phyloP scores from a whole-genome alignment of 2,113 vertebrate genomes.

The Desmodus rotundus region DNA sequence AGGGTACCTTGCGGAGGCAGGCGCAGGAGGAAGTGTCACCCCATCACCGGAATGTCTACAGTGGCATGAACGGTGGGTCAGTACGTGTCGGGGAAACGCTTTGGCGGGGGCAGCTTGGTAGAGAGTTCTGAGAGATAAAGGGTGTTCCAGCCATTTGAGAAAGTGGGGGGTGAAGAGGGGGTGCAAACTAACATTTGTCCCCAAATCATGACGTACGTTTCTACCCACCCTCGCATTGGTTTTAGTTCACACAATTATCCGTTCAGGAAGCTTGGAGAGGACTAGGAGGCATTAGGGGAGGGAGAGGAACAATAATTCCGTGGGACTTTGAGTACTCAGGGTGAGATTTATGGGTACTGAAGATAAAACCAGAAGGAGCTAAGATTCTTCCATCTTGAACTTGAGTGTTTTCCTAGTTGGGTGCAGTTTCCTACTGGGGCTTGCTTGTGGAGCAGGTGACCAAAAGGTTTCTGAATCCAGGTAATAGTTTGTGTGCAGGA shows the following conservation, averaged over 20 bases:
- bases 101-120: not conserved
- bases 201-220: not conserved
- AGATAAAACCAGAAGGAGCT: not conserved
- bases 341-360: not conserved
- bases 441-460: not conserved
- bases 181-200: not conserved
- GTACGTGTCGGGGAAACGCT: conserved; percentile 34
- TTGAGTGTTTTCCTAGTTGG: not conserved
- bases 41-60: conserved; percentile 90
- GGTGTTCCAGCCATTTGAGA: not conserved
- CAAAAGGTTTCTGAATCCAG: not conserved
- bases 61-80: conserved; percentile 91
- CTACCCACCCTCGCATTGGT: not conserved
- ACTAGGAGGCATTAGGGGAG: not conserved
- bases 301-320: not conserved
- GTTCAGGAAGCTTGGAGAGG: not conserved
- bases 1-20: conserved; percentile 87
- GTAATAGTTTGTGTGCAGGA: not conserved
- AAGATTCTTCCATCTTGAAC: not conserved
- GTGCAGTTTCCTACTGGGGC: not conserved
- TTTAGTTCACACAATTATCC: not conserved
- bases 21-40: conserved; percentile 85
- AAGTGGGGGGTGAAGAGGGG: not conserved
- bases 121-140: not conserved
- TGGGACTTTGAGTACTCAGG: not conserved